Evolutionary conservation across 2,888 invertebrate genomes (phyloP), one percentile per base, ranked within the genome.

Genomic region (Idaea biselata): DNA sequence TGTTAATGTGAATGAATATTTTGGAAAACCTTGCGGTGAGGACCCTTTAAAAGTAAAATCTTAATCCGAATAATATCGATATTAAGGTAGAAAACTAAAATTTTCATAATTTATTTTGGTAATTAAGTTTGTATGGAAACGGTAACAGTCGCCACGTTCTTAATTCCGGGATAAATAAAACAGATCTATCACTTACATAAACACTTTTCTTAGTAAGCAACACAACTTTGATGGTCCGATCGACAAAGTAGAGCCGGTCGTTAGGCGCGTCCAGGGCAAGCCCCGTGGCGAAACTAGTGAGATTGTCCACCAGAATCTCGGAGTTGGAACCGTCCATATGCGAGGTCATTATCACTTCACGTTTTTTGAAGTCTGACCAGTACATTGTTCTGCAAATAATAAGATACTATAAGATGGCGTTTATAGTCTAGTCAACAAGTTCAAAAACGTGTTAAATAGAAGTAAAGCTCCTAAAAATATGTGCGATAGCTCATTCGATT

Each of bases 361-460:
- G 90, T 0, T 85, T 75, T 4, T 97, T 97, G 96, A 97, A 98
- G 83, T 99, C 98, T 0, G 97, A 95, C 98, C 98, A 99, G 87
- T 95, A 99, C 95, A 99, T 96, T 73, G 93, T 89, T 1, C 97
- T 97, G 76, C 0, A 69, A 65, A 61, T 32, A 11, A 18, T 25
- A 14, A 6, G 14, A 14, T 25, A 17, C 32, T 16, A 17, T 17
- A 4, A 1, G n/a, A 55, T n/a, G 54, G 54, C 6, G 16, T 16
- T 54, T 7, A 5, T 16, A 54, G 54, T 14, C 16, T 54, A n/a
- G 54, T n/a, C 54, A n/a, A n/a, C n/a, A n/a, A n/a, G n/a, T n/a
- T n/a, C n/a, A n/a, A n/a, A n/a, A n/a, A n/a, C n/a, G n/a, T n/a
- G n/a, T n/a, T n/a, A n/a, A n/a, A n/a, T n/a, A n/a, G n/a, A n/a